Evolutionary conservation across 1,140 invertebrate genomes (phyloP).

Genomic region (Drosophila trapezifrons): DNA sequence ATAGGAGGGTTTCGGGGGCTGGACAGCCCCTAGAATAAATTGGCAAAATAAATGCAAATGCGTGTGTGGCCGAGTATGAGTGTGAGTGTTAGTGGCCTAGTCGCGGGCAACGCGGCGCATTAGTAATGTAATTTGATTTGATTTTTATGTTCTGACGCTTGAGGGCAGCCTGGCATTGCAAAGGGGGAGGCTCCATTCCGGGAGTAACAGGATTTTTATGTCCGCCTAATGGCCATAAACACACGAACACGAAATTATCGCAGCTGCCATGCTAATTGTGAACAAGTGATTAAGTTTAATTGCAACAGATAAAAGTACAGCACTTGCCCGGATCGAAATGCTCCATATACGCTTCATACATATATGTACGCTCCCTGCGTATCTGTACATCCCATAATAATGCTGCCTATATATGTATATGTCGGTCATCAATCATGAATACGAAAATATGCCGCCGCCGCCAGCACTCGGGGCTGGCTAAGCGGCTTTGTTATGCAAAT

Average conservation of each 20-base stretch:
- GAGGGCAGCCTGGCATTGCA: slow-evolving; percentile 5
- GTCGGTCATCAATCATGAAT: slow-evolving; percentile 57
- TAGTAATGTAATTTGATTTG: slow-evolving; percentile 82
- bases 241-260: slow-evolving; percentile 64
- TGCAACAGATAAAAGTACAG: slow-evolving; percentile 69
- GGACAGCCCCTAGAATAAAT: slow-evolving; percentile 48
- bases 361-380: neutral
- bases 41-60: slow-evolving; percentile 75
- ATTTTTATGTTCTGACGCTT: slow-evolving; percentile 62
- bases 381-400: slow-evolving; percentile 10
- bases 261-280: slow-evolving; percentile 76
- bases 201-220: slow-evolving; percentile 40
- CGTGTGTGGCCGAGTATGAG: slow-evolving; percentile 23
- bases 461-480: slow-evolving; percentile 39
- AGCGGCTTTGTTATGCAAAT: slow-evolving; percentile 73
- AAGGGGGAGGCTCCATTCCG: neutral
- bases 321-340: slow-evolving; percentile 22
- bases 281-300: slow-evolving; percentile 78
- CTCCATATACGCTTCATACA: neutral
- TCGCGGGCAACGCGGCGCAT: slow-evolving; percentile 68
- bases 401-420: slow-evolving; percentile 7
- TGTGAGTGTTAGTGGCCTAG: slow-evolving; percentile 18
- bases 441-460: slow-evolving; percentile 51
- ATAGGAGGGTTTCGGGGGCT: slow-evolving; percentile 32
- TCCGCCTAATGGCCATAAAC: slow-evolving; percentile 68